Conservation (phyloP, 2,797 vertebrate genomes). For the Anguilla pacifica region DNA sequence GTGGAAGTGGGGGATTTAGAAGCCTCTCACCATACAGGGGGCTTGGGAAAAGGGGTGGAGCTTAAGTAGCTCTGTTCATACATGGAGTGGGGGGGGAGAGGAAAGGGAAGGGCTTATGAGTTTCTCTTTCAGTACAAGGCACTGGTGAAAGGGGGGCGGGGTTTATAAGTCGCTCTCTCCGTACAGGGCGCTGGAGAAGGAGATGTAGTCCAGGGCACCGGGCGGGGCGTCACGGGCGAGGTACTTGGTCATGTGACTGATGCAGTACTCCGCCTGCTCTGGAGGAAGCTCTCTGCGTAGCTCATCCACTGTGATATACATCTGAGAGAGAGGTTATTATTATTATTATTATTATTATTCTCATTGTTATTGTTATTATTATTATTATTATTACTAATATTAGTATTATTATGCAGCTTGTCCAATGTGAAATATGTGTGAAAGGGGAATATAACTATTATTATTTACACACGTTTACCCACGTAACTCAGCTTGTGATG, state of each 20-base stretch:
- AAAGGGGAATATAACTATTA: neutral
- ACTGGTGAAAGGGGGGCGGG: conserved; percentile 10
- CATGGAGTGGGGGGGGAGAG: too few relatives aligned
- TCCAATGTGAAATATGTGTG: conserved; percentile 86
- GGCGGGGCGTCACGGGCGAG: conserved; percentile 64
- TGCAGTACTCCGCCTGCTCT: conserved; percentile 90
- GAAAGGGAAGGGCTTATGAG: neutral
- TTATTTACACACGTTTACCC: neutral
- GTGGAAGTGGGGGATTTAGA: neutral
- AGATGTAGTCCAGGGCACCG: conserved; percentile 87
- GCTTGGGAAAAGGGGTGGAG: too few relatives aligned
- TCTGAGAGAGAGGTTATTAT: conserved; percentile 56
- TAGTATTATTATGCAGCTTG: conserved; percentile 71
- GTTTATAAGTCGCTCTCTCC: conserved; percentile 89
- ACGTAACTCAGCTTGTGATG: neutral
- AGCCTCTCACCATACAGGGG: neutral
- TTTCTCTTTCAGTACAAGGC: neutral
- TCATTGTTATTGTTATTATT: too few relatives aligned
- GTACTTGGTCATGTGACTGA: conserved; percentile 85
- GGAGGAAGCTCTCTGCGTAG: conserved; percentile 84
- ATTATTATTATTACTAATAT: too few relatives aligned
- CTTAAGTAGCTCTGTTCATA: neutral
- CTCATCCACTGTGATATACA: conserved; percentile 85
- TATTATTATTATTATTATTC: too few relatives aligned
- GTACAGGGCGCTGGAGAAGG: conserved; percentile 90